These are phyloP conservation scores for Pelecanus crispus DNA, from an alignment of 2,113 vertebrate species.

Conservation along the genomic window DNA sequence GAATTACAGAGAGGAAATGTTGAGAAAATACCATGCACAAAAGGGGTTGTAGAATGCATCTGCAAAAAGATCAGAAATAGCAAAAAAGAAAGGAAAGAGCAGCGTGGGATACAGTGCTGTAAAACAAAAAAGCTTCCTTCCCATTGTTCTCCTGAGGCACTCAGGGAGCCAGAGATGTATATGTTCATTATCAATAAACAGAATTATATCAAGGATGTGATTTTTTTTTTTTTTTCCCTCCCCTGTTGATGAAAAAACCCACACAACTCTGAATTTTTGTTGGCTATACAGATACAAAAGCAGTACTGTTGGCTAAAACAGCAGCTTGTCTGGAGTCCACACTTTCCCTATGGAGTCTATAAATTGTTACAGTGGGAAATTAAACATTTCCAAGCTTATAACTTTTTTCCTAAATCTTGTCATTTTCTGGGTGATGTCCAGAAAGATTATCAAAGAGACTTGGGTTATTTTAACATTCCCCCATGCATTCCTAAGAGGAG, in stretches of 20 bases:
- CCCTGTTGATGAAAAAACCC: neutral
- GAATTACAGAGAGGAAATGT: neutral
- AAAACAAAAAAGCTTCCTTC: neutral
- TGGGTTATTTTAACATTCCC: conserved; percentile 11
- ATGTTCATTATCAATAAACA: neutral
- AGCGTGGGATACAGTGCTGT: neutral
- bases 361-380: neutral
- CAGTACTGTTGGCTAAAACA: neutral
- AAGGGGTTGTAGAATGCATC: neutral
- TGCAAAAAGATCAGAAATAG: neutral
- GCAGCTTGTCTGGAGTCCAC: neutral
- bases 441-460: conserved; percentile 19
- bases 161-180: neutral
- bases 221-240: neutral
- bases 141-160: neutral
- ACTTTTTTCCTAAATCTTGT: conserved; percentile 19
- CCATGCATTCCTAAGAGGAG: conserved; percentile 1
- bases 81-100: neutral
- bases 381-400: neutral
- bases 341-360: neutral
- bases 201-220: neutral
- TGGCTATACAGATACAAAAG: neutral
- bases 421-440: conserved; percentile 24
- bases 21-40: neutral
- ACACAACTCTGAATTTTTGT: neutral